Conservation (phyloP, 2,888 invertebrate genomes). For the Strigamia maritima region DNA sequence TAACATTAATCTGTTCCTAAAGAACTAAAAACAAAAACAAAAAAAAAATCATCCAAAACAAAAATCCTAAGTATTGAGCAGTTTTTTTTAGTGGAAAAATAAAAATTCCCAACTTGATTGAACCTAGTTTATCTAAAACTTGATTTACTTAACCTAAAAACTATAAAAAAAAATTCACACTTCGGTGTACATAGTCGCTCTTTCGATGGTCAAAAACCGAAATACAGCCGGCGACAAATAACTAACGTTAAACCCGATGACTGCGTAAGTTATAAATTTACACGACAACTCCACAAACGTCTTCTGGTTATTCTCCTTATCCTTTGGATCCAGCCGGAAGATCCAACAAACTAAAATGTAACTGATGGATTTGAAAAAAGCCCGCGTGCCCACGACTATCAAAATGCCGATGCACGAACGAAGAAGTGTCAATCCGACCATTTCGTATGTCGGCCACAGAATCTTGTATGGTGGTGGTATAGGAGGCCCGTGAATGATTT, state of each 20-base stretch:
- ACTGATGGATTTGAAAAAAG: constrained; percentile 65
- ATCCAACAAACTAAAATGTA: constrained; percentile 69
- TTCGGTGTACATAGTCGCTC: constrained; percentile 82
- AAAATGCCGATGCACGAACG: constrained; percentile 72
- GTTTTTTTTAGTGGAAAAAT: background rate
- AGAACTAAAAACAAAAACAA: too few species aligned
- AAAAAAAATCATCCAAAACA: too few species aligned
- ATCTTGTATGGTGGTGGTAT: constrained; percentile 69
- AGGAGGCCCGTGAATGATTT: constrained; percentile 62
- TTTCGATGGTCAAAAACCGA: constrained; percentile 68
- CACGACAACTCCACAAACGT: constrained; percentile 75
- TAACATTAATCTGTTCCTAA: too few species aligned
- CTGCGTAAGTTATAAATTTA: constrained; percentile 75
- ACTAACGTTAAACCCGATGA: constrained; percentile 74
- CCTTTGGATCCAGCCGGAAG: constrained; percentile 65
- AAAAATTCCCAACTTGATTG: background rate
- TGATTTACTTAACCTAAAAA: background rate
- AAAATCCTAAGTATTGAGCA: background rate
- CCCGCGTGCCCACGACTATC: constrained; percentile 66
- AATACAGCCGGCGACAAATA: constrained; percentile 76
- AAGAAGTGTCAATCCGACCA: constrained; percentile 64
- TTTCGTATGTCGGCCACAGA: constrained; percentile 72
- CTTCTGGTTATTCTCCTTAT: constrained; percentile 58
- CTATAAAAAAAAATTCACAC: constrained; percentile 56
- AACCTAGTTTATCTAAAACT: background rate